Base-by-base conservation (phyloP, 2,888 invertebrate species). In the Tribolium freemani region DNA sequence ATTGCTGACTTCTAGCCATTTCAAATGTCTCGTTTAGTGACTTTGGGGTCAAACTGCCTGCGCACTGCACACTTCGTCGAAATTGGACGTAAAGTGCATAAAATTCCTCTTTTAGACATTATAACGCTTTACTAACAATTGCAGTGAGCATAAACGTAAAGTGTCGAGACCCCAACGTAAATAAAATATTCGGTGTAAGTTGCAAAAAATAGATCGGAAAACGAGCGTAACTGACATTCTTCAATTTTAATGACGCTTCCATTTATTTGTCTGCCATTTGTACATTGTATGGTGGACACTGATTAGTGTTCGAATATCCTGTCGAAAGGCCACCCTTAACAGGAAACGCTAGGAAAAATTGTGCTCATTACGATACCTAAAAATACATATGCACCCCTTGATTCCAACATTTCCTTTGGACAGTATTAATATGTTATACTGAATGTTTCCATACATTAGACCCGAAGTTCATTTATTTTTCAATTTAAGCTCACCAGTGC, bases 351-450 rank as follows among this genome's bases (percentile, higher is more conserved):
- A 81, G 79, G 80, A 83, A 84, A 83, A 84, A 84, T 85, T 81
- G 83, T 82, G 74, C 85, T 85, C 84, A 84, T 85, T 84, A 83
- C 80, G 68, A 70, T 75, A 71, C 73, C 77, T 82, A 84, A 83
- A 84, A 84, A 85, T 85, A 84, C 83, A 84, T 85, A 85, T 85
- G 85, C 85, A 86, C 85, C 85, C 85, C 83, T 83, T 84, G 81
- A 84, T 85, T 84, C 81, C 83, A 82, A 83, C 83, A 83, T 84
- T 83, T 84, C 83, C 81, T 80, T 81, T 78, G 83, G 84, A 84
- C 85, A 84, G 82, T 81, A 83, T 83, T 84, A 85, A 86, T 85
- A 84, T 79, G 83, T 84, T 83, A 83, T 82, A 78, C 80, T 80
- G 79, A 75, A 78, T 74, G 73, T 78, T 83, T 83, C 82, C 80